Evolutionary conservation across 2,113 vertebrate genomes (phyloP), one percentile per base, ranked within the genome.

Genomic region (Hemibagrus wyckioides): DNA sequence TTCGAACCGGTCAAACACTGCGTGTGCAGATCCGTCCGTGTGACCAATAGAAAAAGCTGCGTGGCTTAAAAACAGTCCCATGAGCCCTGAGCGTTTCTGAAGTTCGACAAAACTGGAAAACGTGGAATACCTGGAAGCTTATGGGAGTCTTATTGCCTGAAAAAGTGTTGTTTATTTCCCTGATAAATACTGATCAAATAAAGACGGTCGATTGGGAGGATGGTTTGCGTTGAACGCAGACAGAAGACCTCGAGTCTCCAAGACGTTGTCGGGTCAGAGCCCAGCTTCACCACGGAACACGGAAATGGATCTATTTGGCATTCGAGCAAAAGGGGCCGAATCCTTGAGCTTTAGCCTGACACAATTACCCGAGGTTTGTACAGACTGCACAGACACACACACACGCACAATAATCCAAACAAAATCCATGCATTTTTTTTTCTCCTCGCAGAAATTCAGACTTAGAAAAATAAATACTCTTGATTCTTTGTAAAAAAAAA

Each of bases 381-480:
- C 80, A 80, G 82, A 80, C 54, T 54, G 59, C 59, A 85, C 25
- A 57, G 54, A 85, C 71, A 59, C 33, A 63, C 39, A 41, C 9
- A n/a, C 13, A 36, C 65, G 76, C 30, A 84, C 50, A 52, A 56
- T 36, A 83, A 83, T 41, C 59, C 23, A 17, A 89, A 73, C n/a
- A 17, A 71, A 41, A 59, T 28, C 36, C 61, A 57, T n/a, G 83
- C 59, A 67, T 79, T 30, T 75, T 48, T 57, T 36, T 14, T 3
- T 1, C 57, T 87, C 48, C 80, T 39, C 71, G 77, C 81, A 56
- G 75, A 33, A 48, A 76, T 91, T 73, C 75, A 73, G 44, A 86
- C 73, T 80, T 89, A 90, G 21, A 91, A 90, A 91, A 92, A 92
- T 86, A 85, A 90, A 85, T 86, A 85, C 83, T 90, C 84, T 92